phyloP scores from a whole-genome alignment of 2,797 vertebrate genomes.

The Melanotaenia trifasciata region DNA sequence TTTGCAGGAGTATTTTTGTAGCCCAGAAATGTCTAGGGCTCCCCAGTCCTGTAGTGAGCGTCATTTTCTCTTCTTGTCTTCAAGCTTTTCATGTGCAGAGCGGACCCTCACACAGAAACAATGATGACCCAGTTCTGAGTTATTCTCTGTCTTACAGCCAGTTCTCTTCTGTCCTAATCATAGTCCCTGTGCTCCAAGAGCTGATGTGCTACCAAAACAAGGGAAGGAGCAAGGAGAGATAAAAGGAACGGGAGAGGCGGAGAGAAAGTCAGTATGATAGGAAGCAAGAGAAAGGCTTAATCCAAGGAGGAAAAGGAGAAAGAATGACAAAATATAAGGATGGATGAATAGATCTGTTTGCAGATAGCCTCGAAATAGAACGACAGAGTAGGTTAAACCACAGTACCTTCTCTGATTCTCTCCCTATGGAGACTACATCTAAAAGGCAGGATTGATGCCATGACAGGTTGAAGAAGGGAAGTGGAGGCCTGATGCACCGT shows the following conservation, averaged over 20 bases:
- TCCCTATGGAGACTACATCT: constrained; percentile 73
- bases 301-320: constrained; percentile 58
- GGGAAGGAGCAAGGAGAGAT: constrained; percentile 48
- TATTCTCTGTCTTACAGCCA: constrained; percentile 77
- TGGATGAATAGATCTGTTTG: constrained; percentile 59
- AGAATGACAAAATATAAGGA: constrained; percentile 65
- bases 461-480: constrained; percentile 76
- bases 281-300: constrained; percentile 52
- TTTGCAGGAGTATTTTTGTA: constrained; percentile 62
- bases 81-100: constrained; percentile 79
- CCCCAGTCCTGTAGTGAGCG: constrained; percentile 57
- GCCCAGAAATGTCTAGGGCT: constrained; percentile 77
- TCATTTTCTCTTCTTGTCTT: constrained; percentile 69
- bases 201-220: constrained; percentile 67
- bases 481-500: constrained; percentile 60
- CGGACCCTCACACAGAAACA: constrained; percentile 76
- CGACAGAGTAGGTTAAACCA: constrained; percentile 70
- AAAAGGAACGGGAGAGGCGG: constrained; percentile 54
- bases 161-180: constrained; percentile 82
- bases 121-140: constrained; percentile 83
- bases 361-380: constrained; percentile 48
- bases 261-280: constrained; percentile 50
- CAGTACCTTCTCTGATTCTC: constrained; percentile 63
- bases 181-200: constrained; percentile 72
- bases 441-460: constrained; percentile 73